Base-by-base conservation (phyloP, 92 coral and sea anemone species). In the Parazoanthus swiftii region DNA sequence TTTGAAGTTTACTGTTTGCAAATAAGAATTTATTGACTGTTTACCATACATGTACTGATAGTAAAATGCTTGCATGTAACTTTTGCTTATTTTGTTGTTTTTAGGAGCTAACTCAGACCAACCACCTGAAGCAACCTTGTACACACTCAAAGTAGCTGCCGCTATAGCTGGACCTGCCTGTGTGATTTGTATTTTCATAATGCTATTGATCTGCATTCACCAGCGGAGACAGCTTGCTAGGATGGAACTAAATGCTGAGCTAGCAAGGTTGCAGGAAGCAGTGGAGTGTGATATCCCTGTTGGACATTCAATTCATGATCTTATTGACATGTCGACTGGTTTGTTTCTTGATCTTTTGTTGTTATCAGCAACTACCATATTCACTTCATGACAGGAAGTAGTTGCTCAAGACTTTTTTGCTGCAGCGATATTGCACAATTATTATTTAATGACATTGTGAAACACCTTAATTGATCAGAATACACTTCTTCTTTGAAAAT, bases 321-420 rank as follows among this genome's bases (percentile, higher is more conserved):
- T 90, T 35, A 86, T 89, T 11, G 98, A 95, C 82, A 91, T 95
- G 89, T 95, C 98, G n/a, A 93, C 96, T 80, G 98, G 98, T 95
- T 79, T 56, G 82, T 21, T 56, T 56, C 36, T 48, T 26, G 35
- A 72, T 51, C 59, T 59, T 9, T 88, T 16, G 15, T 48, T 43
- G 51, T 65, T 85, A 54, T 54, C 3, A 1, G 51, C 3, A 48
- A 48, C 13, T 48, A 4, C 42, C 33, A 0, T 0, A 29, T 0
- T 39, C 42, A 39, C 42, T 39, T 2, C 42, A 39, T 39, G 42
- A 15, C 58, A 51, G 10, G 1, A 0, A 6, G 44, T 33, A 39
- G 66, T 63, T 63, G 8, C 25, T 14, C 70, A 63, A 2, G 8
- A 4, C 6, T 20, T 13, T 63, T 16, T 44, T 44, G 51, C 51